phyloP scores from a whole-genome alignment of 2,888 invertebrate genomes.

The Pyralis farinalis region DNA sequence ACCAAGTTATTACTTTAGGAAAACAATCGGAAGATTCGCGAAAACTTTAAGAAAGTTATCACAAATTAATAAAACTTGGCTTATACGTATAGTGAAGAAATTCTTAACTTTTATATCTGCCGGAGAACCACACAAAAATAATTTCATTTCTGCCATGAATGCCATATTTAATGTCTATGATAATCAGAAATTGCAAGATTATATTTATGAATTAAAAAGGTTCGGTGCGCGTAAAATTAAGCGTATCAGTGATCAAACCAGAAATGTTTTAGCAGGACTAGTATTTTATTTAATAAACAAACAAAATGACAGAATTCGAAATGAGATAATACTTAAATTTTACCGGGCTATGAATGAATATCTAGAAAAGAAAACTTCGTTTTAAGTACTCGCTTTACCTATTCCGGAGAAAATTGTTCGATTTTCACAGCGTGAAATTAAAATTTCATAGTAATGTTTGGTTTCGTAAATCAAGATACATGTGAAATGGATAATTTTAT shows the following conservation, averaged over 20 bases:
- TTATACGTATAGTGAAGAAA: conserved; percentile 31
- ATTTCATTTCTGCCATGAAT: conserved; percentile 45
- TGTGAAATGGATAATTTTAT: neutral
- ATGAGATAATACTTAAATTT: conserved; percentile 41
- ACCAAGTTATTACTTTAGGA: conserved; percentile 30
- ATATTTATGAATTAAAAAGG: conserved; percentile 41
- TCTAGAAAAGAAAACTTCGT: conserved; percentile 15
- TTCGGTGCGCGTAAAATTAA: conserved; percentile 31
- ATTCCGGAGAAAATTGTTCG: neutral
- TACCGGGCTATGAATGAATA: conserved; percentile 42
- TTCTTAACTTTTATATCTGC: conserved; percentile 34
- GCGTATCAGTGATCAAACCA: conserved; percentile 37
- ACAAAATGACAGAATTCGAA: conserved; percentile 25
- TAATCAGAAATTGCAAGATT: conserved; percentile 44
- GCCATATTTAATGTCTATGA: conserved; percentile 33
- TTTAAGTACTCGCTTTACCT: neutral
- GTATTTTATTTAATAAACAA: conserved; percentile 36
- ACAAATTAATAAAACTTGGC: conserved; percentile 22
- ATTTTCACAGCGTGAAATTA: conserved; percentile 17
- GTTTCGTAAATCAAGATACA: neutral
- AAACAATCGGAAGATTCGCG: conserved; percentile 33
- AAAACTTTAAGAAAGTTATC: conserved; percentile 33
- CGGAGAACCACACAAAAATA: conserved; percentile 31
- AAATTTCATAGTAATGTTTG: neutral
- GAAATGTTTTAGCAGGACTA: conserved; percentile 31